Conservation (phyloP, 2,113 vertebrate species). For the Ibidorhyncha struthersii region DNA sequence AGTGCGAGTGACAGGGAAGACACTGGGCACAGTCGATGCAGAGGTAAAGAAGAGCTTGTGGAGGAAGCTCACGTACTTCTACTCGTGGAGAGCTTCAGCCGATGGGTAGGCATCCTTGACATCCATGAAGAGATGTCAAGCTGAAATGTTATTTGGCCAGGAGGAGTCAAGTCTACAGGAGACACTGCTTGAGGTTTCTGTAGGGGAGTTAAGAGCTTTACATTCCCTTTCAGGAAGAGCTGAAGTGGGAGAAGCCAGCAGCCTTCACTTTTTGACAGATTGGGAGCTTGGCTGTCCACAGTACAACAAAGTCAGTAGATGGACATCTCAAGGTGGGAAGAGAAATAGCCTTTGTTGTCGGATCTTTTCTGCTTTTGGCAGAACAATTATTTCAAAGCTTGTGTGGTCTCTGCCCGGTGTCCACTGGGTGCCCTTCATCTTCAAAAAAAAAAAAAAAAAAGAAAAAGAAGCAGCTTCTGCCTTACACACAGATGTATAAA, state of each 20-base stretch:
- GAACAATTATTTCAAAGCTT: background rate
- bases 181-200: background rate
- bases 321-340: background rate
- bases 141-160: background rate
- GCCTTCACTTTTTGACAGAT: background rate
- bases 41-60: background rate
- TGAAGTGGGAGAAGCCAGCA: background rate
- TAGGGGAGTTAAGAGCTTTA: background rate
- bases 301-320: background rate
- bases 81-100: background rate
- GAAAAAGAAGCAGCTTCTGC: background rate
- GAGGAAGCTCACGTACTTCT: no score
- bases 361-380: background rate
- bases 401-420: background rate
- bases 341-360: background rate
- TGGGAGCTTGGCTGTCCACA: background rate
- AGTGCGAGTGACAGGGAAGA: background rate
- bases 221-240: background rate
- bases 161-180: background rate
- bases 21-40: background rate
- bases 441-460: background rate
- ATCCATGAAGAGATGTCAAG: background rate
- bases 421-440: constrained; percentile 9
- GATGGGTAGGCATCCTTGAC: background rate
- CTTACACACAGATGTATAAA: background rate